phyloP scores from a whole-genome alignment of 2,797 vertebrate species.

The Gymnoscopelus braueri region DNA sequence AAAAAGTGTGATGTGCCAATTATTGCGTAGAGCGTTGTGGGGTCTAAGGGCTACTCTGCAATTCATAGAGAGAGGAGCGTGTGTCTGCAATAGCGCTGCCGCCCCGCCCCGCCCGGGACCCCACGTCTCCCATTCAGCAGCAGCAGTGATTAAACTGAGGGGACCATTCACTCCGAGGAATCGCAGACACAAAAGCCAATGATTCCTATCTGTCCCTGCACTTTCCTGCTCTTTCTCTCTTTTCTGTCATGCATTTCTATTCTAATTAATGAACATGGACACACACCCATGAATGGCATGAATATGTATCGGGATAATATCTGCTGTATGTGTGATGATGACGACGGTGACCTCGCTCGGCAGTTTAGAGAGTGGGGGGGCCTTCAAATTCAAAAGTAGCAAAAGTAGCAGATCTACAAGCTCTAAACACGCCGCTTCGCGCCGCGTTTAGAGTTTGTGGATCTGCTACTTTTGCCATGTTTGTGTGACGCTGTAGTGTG shows the following conservation, averaged over 20 bases:
- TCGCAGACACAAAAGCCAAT: too few relatives aligned
- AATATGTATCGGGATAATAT: conserved; percentile 66
- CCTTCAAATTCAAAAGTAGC: too few relatives aligned
- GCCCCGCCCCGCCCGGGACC: conserved; percentile 62
- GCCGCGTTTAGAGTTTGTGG: too few relatives aligned
- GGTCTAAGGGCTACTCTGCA: conserved; percentile 76
- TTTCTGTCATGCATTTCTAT: conserved; percentile 63
- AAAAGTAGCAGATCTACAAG: too few relatives aligned
- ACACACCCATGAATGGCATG: conserved; percentile 64
- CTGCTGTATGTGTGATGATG: neutral
- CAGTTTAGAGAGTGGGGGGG: too few relatives aligned
- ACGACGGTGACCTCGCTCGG: too few relatives aligned
- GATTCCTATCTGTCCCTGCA: too few relatives aligned
- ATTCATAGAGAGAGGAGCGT: conserved; percentile 67
- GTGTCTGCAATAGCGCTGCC: conserved; percentile 48
- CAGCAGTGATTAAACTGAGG: conserved; percentile 66
- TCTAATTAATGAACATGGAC: conserved; percentile 76
- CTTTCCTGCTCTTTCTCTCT: conserved; percentile 39
- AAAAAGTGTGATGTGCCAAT: conserved; percentile 74
- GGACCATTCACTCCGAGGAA: too few relatives aligned
- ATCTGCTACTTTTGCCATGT: too few relatives aligned
- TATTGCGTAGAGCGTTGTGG: conserved; percentile 71
- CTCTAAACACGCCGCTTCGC: too few relatives aligned
- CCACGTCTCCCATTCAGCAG: conserved; percentile 68
- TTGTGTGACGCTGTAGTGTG: too few relatives aligned